Evolutionary conservation across 2,888 invertebrate genomes (phyloP), one percentile per base, ranked within the genome.

Genomic region (Ormyrus rosae): DNA sequence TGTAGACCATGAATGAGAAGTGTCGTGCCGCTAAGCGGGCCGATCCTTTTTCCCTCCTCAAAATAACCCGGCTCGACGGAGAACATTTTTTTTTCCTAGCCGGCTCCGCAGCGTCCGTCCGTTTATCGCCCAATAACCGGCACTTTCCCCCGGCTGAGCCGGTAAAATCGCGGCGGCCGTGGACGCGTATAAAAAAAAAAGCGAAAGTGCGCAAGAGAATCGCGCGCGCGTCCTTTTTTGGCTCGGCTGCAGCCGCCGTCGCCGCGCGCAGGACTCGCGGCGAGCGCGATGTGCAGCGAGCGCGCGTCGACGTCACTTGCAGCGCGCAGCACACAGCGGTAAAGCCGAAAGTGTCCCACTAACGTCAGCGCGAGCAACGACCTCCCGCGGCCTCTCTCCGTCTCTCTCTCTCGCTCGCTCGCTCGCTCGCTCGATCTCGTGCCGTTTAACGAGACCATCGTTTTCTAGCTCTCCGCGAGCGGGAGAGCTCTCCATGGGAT

Each of bases 271-370:
- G 68, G 76, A 69, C 34, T 34, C 34, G 2, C 68, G 68, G 61
- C 53, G 34, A 46, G 13, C 19, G 34, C 34, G 34, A 34, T 4
- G 34, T 34, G 34, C 34, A 34, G 34, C 34, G 34, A 34, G 34
- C 34, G 34, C 34, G 3, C 4, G 34, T 34, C 34, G 34, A 34
- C 34, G 34, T 34, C 34, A 34, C 34, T 34, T 34, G 34, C 34
- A 34, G 34, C 34, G 34, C 34, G 34, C 34, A 0, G 34, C 34
- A 34, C 34, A 2, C 19, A 19, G 19, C 34, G 34, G 34, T 34
- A 34, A 34, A 87, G 87, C 87, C 86, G 87, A 88, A 87, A 88
- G 88, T 88, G 88, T 86, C 85, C 88, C 85, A 88, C 87, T 87
- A 88, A 85, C 85, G 84, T 83, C 84, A 70, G 85, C 83, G 85